phyloP scores from a whole-genome alignment of 1,140 invertebrate genomes.

The Cotesia vestalis region DNA sequence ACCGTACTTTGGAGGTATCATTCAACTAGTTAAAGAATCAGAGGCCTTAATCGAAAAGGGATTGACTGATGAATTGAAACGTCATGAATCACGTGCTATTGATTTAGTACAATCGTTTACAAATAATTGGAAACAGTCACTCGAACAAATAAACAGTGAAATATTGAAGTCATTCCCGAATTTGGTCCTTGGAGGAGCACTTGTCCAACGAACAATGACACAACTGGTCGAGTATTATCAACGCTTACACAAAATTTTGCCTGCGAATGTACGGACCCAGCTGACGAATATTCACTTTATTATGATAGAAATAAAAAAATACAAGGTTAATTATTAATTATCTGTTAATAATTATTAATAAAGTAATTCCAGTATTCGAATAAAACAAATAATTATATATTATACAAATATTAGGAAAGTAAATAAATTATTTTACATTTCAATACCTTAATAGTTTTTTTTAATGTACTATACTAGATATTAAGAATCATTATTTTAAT shows the following conservation, averaged over 20 bases:
- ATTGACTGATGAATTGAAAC: slow-evolving; percentile 79
- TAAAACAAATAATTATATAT: background rate
- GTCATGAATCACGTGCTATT: slow-evolving; percentile 84
- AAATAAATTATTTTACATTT: background rate
- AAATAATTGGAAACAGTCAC: slow-evolving; percentile 91
- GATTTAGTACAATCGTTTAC: slow-evolving; percentile 89
- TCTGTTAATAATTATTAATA: background rate
- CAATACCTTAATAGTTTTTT: too few species aligned
- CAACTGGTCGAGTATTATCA: slow-evolving; percentile 98
- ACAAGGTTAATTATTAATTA: slow-evolving; percentile 86
- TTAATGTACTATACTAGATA: too few species aligned
- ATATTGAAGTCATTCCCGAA: slow-evolving; percentile 96
- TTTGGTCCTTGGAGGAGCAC: slow-evolving; percentile 91
- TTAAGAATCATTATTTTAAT: too few species aligned
- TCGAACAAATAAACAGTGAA: slow-evolving; percentile 94
- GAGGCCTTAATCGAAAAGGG: slow-evolving; percentile 87
- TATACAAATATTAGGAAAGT: background rate
- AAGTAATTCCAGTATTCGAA: background rate
- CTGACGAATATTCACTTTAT: slow-evolving; percentile 98
- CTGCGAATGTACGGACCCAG: slow-evolving; percentile 86
- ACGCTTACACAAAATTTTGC: slow-evolving; percentile 94
- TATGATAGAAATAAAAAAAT: slow-evolving; percentile 99
- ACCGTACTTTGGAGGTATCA: slow-evolving; percentile 95
- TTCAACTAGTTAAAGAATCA: slow-evolving; percentile 96
- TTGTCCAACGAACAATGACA: slow-evolving; percentile 92